A percentile compares a stretch with the other conserved stretches of the same genome.
Evolutionary conservation across 2,113 vertebrate species (phyloP).

Genomic region (Leiothrix lutea): DNA sequence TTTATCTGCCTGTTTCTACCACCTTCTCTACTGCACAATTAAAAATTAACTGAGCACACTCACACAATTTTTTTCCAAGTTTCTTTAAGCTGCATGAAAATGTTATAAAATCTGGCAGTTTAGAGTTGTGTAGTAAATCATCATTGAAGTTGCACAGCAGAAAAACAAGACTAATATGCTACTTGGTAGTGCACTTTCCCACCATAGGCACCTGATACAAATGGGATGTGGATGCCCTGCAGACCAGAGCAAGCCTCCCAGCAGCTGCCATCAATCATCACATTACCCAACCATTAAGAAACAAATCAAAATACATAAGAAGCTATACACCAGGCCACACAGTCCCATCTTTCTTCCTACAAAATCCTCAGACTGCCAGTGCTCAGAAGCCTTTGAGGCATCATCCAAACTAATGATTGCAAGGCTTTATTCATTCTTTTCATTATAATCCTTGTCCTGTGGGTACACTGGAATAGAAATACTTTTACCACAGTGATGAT

Average conservation of each 20-base stretch:
- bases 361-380: neutral
- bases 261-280: neutral
- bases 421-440: neutral
- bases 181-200: neutral
- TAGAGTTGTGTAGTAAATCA: neutral
- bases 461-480: neutral
- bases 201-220: neutral
- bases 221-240: neutral
- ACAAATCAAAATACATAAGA: neutral
- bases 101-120: neutral
- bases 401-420: neutral
- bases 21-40: neutral
- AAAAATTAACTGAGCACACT: neutral
- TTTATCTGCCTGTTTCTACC: neutral
- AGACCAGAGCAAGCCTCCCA: neutral
- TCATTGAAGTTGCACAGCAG: neutral
- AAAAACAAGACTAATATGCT: neutral
- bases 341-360: neutral
- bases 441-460: neutral
- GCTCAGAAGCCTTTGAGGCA: neutral
- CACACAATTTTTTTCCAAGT: neutral
- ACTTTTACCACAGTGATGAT: neutral
- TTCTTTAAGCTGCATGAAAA: neutral
- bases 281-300: neutral
- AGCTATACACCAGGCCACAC: neutral